Base-by-base conservation (phyloP, 2,797 vertebrate species). In the Micromesistius poutassou region DNA sequence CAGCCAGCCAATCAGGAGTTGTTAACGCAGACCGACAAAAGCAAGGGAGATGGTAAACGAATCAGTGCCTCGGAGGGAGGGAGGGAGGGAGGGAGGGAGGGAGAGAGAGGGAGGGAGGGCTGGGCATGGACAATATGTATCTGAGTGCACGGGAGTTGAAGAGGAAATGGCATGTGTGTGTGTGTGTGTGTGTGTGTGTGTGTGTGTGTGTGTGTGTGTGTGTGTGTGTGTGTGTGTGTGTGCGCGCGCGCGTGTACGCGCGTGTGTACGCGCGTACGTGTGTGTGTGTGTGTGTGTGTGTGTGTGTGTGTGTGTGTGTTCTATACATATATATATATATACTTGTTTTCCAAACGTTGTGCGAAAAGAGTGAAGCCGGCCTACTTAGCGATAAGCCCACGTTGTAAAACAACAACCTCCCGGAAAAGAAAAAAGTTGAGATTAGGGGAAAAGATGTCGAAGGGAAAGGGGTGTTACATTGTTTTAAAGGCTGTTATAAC, bases 61-160 rank as follows among this genome's bases (percentile, higher is more conserved):
- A 89, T 90, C 5, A 71, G 74, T 22, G 74, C 25, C 10, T 42
- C 0, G 7, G 9, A 35, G 36, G 72, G 66, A 80, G 79, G n/a
- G 55, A 7, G 19, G 16, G 46, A 50, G 46, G 13, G 38, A 13
- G 9, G 38, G 38, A 9, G 6, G 38, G 5, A 22, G 80, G 87
- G 87, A n/a, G 46, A 50, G 46, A 9, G 38, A 13, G 9, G 38
- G 38, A 9, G 6, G 38, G 5, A 22, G 80, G 87, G 87, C 76
- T 81, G 83, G 84, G 35, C 79, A 35, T 74, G 70, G 40, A 10
- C 74, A 71, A 81, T 83, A 84, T 90, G 90, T 92, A 84, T 90
- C 90, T 92, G 91, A 90, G 88, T 78, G 62, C 46, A 55, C 46
- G 91, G 88, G 91, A 92, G 91, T 90, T 92, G 90, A 93, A 89